Evolutionary conservation across 35 echinoderm and acorn worm species (phyloP), one percentile per base, ranked within the genome.

Genomic region (Ophiothrix spiculata): DNA sequence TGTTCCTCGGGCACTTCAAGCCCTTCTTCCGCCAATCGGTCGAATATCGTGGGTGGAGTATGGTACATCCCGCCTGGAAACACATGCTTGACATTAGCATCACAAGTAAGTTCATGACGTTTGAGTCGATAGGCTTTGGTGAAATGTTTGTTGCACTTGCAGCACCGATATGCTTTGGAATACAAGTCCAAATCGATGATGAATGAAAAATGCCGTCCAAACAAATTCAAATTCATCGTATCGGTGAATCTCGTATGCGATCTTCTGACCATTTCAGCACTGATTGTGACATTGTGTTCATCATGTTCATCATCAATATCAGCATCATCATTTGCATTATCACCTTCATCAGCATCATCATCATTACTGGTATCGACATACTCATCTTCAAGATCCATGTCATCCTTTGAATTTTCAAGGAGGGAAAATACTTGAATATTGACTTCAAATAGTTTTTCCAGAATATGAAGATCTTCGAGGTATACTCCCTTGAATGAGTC

Each of bases 41-140:
- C 78, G 28, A 78, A 88, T 25, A 81, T 86, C 13, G 84, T 86
- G 0, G 46, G 42, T 1, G 90, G 60, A 34, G 64, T 35, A 31
- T 37, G 63, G 60, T 80, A 88, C 4, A 19, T 75, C 37, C 87
- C 87, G 19, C 75, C 83, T 14, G 80, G 81, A 36, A 93, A 78
- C 3, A 78, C 25, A 32, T 54, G 79, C 28, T 81, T 81, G 13
- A 81, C 38, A 33, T 81, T 81, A 1, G 4, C 40, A 40, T 81
- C 79, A 32, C 79, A 81, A 15, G 79, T 46, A 12, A 54, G 6
- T 28, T 45, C 13, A 19, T 81, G 79, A 10, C 79, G 19, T 6
- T 45, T 8, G 8, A 81, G 79, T 0, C 4, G 11, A 21, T 31
- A 45, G 38, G 79, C 60, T 0, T 28, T 81, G 41, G 1, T 29